Percentiles rank a stretch among this genome's conserved stretches.
Conservation (phyloP, 1,140 invertebrate species). For the Zaprionus davidi region DNA sequence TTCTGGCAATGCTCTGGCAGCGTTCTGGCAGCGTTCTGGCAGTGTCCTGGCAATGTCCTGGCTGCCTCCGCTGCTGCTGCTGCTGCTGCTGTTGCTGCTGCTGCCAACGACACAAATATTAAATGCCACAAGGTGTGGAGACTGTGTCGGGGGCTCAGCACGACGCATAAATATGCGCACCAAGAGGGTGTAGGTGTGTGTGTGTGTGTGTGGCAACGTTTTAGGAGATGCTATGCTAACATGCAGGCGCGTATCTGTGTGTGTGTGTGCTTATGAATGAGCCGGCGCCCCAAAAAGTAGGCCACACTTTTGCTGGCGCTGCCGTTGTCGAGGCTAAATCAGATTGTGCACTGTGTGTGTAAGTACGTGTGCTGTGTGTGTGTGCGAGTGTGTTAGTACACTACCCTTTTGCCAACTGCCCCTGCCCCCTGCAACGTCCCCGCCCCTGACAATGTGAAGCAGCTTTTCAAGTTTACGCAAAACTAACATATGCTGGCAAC, state of each 20-base stretch:
- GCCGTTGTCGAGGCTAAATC: slow-evolving; percentile 47
- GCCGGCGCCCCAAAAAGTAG: slow-evolving; percentile 55
- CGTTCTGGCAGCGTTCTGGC: slow-evolving; percentile 6
- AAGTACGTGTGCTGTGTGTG: slow-evolving; percentile 3
- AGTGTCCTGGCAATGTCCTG: slow-evolving; percentile 20
- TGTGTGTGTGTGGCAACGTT: slow-evolving; percentile 62
- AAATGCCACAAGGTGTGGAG: slow-evolving; percentile 77
- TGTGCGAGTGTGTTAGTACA: slow-evolving; percentile 15
- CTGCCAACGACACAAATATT: slow-evolving; percentile 73
- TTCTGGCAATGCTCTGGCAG: slow-evolving; percentile 12
- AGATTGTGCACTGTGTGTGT: slow-evolving; percentile 28
- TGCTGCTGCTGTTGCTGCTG: neutral
- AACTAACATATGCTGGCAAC: slow-evolving; percentile 76
- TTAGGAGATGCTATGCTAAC: slow-evolving; percentile 76
- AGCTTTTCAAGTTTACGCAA: slow-evolving; percentile 77
- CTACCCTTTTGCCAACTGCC: slow-evolving; percentile 10
- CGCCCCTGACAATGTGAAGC: slow-evolving; percentile 43
- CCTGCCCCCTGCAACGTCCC: neutral
- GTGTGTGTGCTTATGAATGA: slow-evolving; percentile 32
- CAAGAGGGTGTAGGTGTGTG: slow-evolving; percentile 27
- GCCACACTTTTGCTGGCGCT: slow-evolving; percentile 62
- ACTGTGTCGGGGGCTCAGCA: slow-evolving; percentile 64
- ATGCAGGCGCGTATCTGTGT: slow-evolving; percentile 35
- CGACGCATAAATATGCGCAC: slow-evolving; percentile 64
- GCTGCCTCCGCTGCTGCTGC: slow-evolving; percentile 4